Percentiles rank a stretch among this genome's conserved stretches.
Evolutionary conservation across 2,888 invertebrate species (phyloP).

Genomic region (Rhopalosiphum nymphaeae): DNA sequence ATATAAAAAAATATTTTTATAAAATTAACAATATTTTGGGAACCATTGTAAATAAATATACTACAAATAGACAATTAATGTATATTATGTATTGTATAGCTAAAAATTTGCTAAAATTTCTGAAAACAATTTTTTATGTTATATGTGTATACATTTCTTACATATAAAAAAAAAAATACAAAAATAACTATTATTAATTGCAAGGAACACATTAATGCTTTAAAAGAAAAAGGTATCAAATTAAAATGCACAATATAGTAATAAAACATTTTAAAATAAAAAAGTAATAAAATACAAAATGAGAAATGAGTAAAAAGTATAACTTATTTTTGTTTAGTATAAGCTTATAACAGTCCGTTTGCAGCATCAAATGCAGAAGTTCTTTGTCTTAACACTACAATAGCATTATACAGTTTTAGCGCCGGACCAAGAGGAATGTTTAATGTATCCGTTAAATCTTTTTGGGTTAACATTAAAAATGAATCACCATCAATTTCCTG

Average conservation of each 20-base stretch:
- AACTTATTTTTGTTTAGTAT: neutral
- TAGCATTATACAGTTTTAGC: constrained; percentile 83
- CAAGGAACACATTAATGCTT: neutral
- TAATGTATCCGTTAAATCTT: constrained; percentile 82
- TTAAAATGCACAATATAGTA: neutral
- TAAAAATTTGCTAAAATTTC: neutral
- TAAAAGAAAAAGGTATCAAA: constrained; percentile 3
- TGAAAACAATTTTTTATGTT: neutral
- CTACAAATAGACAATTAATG: neutral
- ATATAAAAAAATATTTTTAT: neutral
- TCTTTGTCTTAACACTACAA: constrained; percentile 74
- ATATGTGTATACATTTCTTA: neutral
- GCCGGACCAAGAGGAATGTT: constrained; percentile 87
- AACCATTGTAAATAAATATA: neutral
- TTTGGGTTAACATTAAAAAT: constrained; percentile 84
- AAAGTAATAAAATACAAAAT: constrained; percentile 9
- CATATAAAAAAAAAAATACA: neutral
- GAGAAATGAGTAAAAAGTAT: neutral
- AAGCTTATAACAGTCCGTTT: neutral
- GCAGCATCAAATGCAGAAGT: constrained; percentile 66
- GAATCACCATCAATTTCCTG: constrained; percentile 86
- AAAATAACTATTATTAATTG: constrained; percentile 24
- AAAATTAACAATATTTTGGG: neutral
- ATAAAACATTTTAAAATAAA: constrained; percentile 22
- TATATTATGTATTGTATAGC: neutral